Evolutionary conservation across 1,140 invertebrate genomes (phyloP), one percentile per base, ranked within the genome.

Genomic region (Formica exsecta): DNA sequence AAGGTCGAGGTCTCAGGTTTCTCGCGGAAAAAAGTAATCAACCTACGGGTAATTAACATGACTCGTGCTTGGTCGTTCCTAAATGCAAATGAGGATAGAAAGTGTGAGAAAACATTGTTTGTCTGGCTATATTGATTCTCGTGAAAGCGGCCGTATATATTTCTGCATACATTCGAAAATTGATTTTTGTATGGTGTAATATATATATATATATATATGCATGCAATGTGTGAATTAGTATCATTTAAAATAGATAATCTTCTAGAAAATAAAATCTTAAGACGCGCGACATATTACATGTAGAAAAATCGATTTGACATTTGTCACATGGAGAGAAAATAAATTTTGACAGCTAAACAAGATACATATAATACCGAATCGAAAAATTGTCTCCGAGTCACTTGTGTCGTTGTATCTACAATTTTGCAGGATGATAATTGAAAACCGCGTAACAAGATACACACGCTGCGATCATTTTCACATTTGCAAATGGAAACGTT

Each of bases 41-140:
- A 71, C 22, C 38, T 48, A 51, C 38, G 36, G 32, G 38, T 41
- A 74, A 83, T 74, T 76, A 75, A 84, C 44, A 64, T 38, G 51
- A 16, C 75, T 29, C 61, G n/a, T 29, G 59, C 29, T 29, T 84
- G 29, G 61, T 22, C 71, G 61, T 65, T 44, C 19, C 41, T 7
- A 44, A 59, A 81, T 73, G 79, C 79, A 71, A 16, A 73, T 73
- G 79, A 61, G 25, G 25, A 11, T 32, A 81, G 51, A 73, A 73
- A 73, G 54, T 73, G 19, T 32, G 54, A 44, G 54, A 61, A 51
- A 51, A 83, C 38, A 74, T 61, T 83, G 41, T 74, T 83, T 83
- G 54, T 61, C 54, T 25, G 38, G 29, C 29, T 83, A 51, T 51
- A 44, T 61, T 32, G 66, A 74, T 73, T 41, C 25, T 36, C 22